Percentiles rank a stretch among this genome's conserved stretches.
Evolutionary conservation across 2,113 vertebrate genomes (phyloP).

Genomic region (Promerops cafer): DNA sequence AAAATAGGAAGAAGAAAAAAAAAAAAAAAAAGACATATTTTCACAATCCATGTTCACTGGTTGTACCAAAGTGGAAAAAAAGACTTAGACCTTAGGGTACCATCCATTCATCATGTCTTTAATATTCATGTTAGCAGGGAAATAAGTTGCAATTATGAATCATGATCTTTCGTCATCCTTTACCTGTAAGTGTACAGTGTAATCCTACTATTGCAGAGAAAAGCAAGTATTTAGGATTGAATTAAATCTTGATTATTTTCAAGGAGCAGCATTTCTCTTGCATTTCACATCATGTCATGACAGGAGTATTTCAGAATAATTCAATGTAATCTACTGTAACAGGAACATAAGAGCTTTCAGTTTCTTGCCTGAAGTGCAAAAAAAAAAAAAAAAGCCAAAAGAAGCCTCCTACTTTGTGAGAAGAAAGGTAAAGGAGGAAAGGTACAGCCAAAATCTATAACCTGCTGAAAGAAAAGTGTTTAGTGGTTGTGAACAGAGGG

Average conservation of each 20-base stretch:
- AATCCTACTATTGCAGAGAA: neutral
- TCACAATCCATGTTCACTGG: neutral
- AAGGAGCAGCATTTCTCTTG: neutral
- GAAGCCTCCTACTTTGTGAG: neutral
- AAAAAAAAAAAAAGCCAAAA: neutral
- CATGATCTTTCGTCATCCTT: neutral
- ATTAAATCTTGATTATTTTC: conserved; percentile 25
- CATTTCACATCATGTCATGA: neutral
- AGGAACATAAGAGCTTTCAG: neutral
- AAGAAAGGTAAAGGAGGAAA: neutral
- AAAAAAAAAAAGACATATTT: neutral
- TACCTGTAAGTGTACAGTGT: neutral
- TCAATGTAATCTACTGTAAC: neutral
- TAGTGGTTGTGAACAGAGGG: neutral
- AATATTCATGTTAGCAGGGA: neutral
- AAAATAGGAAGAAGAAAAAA: conserved; percentile 11
- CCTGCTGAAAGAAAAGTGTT: neutral
- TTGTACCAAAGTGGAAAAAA: neutral
- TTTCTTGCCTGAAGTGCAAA: neutral
- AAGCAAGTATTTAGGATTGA: neutral
- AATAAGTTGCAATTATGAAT: conserved; percentile 1
- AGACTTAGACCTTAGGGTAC: neutral
- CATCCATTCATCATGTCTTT: neutral
- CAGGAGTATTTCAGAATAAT: neutral
- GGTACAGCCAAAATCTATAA: neutral